A percentile compares a stretch with the other conserved stretches of the same genome.
Evolutionary conservation across 2,888 invertebrate genomes (phyloP).

Genomic region (Drosophila dives): DNA sequence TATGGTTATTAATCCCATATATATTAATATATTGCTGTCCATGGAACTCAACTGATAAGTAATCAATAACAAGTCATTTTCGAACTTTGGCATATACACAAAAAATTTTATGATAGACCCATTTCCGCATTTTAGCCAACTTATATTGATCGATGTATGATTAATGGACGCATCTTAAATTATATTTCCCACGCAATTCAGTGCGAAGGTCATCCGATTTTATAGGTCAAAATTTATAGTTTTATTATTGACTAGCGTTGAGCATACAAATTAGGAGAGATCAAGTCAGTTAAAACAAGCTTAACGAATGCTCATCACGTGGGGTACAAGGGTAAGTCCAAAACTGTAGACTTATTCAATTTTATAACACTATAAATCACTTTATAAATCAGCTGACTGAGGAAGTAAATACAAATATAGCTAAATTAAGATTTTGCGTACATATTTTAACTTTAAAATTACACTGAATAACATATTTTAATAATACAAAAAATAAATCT

Average conservation of each 20-base stretch:
- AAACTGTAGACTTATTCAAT: slow-evolving; percentile 9
- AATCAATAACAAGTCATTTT: slow-evolving; percentile 8
- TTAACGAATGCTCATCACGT: slow-evolving; percentile 41
- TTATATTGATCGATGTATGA: slow-evolving; percentile 7
- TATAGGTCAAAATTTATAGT: slow-evolving; percentile 25
- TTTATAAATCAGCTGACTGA: slow-evolving; percentile 12
- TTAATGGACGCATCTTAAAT: slow-evolving; percentile 32
- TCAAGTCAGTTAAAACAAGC: neutral
- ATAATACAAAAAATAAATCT: no score
- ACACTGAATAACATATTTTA: neutral
- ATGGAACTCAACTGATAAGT: slow-evolving; percentile 28
- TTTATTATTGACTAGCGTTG: neutral
- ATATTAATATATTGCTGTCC: neutral
- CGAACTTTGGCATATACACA: neutral
- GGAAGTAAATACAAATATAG: slow-evolving; percentile 18
- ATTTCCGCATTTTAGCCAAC: slow-evolving; percentile 19
- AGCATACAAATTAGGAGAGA: slow-evolving; percentile 30
- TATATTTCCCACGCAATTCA: slow-evolving; percentile 45
- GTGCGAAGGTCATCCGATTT: slow-evolving; percentile 9
- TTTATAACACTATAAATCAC: neutral
- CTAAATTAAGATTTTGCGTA: neutral
- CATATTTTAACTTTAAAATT: neutral
- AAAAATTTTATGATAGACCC: neutral
- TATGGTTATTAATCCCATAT: slow-evolving; percentile 1
- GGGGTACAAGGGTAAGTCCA: slow-evolving; percentile 30